A percentile compares a stretch with the other conserved stretches of the same genome.
These are phyloP conservation scores for Drosophila melanosoma DNA, from an alignment of 2,888 invertebrate species.

Conservation along the genomic window DNA sequence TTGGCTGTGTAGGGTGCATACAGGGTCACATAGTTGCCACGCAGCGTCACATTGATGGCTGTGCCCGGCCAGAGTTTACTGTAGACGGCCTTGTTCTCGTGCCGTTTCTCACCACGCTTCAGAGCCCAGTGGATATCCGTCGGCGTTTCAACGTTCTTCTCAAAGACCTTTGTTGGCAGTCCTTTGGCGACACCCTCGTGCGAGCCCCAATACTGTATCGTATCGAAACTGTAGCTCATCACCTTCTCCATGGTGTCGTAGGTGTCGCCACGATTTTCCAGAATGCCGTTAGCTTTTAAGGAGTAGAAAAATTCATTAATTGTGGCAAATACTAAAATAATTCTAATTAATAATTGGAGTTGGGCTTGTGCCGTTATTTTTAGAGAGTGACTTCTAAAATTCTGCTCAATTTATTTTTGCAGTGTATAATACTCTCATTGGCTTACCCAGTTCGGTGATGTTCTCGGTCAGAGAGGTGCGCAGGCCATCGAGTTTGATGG, in stretches of 20 bases:
- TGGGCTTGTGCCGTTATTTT: not conserved
- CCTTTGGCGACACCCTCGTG: conserved; percentile 87
- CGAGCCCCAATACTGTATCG: conserved; percentile 92
- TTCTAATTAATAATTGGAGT: not conserved
- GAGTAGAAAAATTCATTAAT: not conserved
- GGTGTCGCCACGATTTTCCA: conserved; percentile 87
- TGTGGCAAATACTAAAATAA: not conserved
- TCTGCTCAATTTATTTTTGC: not conserved
- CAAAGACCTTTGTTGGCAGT: conserved; percentile 82
- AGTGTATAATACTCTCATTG: conserved; percentile 2
- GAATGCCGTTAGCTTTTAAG: conserved; percentile 76
- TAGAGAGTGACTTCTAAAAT: not conserved
- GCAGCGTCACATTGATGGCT: conserved; percentile 92
- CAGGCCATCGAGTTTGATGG: conserved; percentile 87
- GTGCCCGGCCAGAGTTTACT: conserved; percentile 91
- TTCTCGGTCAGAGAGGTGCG: conserved; percentile 86
- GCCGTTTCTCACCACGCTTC: conserved; percentile 86
- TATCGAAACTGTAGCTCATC: conserved; percentile 89
- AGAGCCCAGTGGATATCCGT: conserved; percentile 90
- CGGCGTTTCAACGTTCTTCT: conserved; percentile 72
- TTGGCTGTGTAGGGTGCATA: conserved; percentile 91
- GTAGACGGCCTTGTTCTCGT: conserved; percentile 86
- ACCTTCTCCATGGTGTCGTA: conserved; percentile 90
- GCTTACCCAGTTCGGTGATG: conserved; percentile 86
- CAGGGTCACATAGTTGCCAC: conserved; percentile 89